These are phyloP conservation scores for Orius laevigatus DNA, from an alignment of 1,140 invertebrate species.

Conservation along the genomic window DNA sequence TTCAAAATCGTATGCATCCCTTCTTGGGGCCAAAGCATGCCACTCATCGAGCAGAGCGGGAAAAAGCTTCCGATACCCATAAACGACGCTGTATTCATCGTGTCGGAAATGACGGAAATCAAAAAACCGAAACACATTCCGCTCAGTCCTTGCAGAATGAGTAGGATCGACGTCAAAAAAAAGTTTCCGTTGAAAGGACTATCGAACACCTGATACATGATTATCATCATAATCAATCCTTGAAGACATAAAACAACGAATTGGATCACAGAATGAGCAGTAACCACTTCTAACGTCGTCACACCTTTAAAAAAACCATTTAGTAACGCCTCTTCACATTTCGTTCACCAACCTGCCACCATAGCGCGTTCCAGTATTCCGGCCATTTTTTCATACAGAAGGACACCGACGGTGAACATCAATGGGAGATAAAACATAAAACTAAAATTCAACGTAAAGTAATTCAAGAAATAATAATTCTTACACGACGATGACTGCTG, in stretches of 20 bases:
- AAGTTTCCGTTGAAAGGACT: conserved; percentile 33
- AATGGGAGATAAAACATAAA: conserved; percentile 23
- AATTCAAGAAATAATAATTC: conserved; percentile 22
- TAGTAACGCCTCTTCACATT: no score
- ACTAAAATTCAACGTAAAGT: conserved; percentile 18
- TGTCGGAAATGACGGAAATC: conserved; percentile 32
- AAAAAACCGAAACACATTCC: conserved; percentile 41
- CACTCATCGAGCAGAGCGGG: conserved; percentile 32
- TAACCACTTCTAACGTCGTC: conserved; percentile 61
- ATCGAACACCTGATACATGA: conserved; percentile 43
- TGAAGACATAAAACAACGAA: conserved; percentile 74
- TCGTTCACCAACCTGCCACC: no score
- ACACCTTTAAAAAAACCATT: conserved; percentile 46
- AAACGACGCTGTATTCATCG: conserved; percentile 38
- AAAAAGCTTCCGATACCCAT: conserved; percentile 37
- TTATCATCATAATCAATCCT: conserved; percentile 47
- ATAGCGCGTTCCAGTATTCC: conserved; percentile 24
- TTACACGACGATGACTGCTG: conserved; percentile 84
- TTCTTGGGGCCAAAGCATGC: conserved; percentile 46
- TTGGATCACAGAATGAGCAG: conserved; percentile 70
- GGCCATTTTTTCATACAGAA: conserved; percentile 23
- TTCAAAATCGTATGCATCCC: conserved; percentile 36
- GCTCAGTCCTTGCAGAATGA: conserved; percentile 35
- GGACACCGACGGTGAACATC: conserved; percentile 22
- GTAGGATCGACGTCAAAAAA: conserved; percentile 29